phyloP scores from a whole-genome alignment of 1,140 invertebrate genomes.

The Lysiphlebus fabarum region DNA sequence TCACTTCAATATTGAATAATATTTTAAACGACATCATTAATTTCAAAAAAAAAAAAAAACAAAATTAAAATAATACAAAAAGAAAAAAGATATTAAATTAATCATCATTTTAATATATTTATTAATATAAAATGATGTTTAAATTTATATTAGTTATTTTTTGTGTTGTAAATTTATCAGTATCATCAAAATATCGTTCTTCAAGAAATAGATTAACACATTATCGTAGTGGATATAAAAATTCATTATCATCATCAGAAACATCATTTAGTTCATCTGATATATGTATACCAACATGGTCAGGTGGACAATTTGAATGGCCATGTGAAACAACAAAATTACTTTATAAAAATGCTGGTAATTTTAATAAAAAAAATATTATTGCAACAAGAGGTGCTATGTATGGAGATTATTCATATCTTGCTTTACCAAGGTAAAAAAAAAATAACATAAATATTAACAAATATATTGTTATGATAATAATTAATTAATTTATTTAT shows the following conservation, averaged over 20 bases:
- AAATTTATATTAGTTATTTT: background rate
- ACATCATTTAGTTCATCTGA: too few relatives aligned
- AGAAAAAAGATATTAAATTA: background rate
- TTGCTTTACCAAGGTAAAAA: constrained; percentile 58
- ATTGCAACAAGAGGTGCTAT: constrained; percentile 60
- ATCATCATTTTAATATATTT: too few relatives aligned
- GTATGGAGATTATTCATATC: constrained; percentile 55
- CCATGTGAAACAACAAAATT: constrained; percentile 56
- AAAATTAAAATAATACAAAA: too few relatives aligned
- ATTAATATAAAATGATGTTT: background rate
- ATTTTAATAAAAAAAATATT: constrained; percentile 59
- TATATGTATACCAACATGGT: constrained; percentile 33
- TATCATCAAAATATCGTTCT: background rate
- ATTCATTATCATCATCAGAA: constrained; percentile 24
- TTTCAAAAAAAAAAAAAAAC: too few relatives aligned
- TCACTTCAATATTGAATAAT: too few relatives aligned
- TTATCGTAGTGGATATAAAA: background rate
- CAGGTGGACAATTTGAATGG: constrained; percentile 56
- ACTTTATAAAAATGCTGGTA: constrained; percentile 55
- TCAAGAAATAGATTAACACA: too few relatives aligned
- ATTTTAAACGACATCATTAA: background rate
- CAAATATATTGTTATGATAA: background rate
- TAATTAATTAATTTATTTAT: background rate
- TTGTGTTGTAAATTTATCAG: constrained; percentile 1
- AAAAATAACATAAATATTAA: background rate